phyloP scores from a whole-genome alignment of 2,797 vertebrate species.

The Threskiornis aethiopicus region DNA sequence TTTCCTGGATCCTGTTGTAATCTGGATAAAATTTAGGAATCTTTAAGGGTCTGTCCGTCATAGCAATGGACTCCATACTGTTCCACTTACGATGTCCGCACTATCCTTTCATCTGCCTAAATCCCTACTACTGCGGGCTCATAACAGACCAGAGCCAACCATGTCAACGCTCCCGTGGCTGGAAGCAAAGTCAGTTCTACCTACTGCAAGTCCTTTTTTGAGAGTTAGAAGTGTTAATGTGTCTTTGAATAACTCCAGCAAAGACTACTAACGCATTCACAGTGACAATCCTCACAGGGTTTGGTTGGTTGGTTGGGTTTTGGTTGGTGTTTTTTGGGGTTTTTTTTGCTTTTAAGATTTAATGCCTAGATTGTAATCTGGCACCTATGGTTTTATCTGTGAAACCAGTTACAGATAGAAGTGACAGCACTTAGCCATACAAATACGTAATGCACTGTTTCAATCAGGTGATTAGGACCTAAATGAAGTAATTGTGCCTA shows the following conservation, averaged over 20 bases:
- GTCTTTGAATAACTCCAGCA: background rate
- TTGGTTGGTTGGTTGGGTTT: background rate
- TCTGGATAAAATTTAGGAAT: background rate
- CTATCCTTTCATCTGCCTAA: background rate
- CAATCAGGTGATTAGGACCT: background rate
- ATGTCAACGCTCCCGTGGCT: background rate
- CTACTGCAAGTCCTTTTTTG: background rate
- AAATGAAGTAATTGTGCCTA: background rate
- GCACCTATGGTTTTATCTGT: background rate
- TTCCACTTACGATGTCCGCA: fast-evolving
- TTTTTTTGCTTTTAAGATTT: background rate
- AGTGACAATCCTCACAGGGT: background rate
- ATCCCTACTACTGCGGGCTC: fast-evolving
- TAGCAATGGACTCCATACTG: background rate
- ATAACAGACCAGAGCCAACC: background rate
- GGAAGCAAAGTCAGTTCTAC: background rate
- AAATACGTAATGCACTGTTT: background rate
- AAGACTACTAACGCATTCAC: background rate
- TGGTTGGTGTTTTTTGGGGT: no score
- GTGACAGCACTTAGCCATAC: background rate
- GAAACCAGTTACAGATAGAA: background rate
- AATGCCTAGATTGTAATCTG: background rate
- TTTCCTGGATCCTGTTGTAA: background rate
- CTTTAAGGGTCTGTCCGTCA: background rate
- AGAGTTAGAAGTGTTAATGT: background rate